A percentile compares a stretch with the other conserved stretches of the same genome.
phyloP scores from a whole-genome alignment of 2,797 vertebrate genomes.

The Psittacula derbiana region DNA sequence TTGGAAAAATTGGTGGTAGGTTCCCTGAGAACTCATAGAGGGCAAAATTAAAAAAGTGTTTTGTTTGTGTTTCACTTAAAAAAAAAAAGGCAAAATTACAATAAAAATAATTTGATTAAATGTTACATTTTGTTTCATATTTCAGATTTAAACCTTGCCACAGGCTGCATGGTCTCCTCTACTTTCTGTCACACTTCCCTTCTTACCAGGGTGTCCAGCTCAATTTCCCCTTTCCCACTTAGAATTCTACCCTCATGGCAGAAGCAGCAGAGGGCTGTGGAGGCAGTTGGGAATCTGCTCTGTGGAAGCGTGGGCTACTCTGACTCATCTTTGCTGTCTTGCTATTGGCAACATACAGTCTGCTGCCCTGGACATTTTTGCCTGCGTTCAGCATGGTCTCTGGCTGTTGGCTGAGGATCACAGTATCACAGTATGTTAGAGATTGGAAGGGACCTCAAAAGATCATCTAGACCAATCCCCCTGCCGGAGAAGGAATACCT shows the following conservation, averaged over 20 bases:
- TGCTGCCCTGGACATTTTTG: background rate
- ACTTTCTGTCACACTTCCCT: background rate
- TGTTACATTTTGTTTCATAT: background rate
- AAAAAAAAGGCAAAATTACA: background rate
- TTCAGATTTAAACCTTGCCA: background rate
- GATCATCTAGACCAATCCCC: too few relatives aligned
- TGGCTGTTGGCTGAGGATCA: background rate
- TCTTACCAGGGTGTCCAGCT: background rate
- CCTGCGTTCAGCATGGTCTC: accelerated
- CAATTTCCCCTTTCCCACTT: background rate
- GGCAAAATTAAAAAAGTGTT: background rate
- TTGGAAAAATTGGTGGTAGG: background rate
- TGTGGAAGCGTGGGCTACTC: too few relatives aligned
- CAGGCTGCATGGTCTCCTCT: background rate
- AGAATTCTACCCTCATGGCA: background rate
- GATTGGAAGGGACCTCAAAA: too few relatives aligned
- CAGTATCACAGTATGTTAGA: too few relatives aligned
- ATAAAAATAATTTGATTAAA: background rate
- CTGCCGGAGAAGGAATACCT: too few relatives aligned
- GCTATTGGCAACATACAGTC: accelerated
- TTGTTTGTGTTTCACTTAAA: background rate
- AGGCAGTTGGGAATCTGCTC: background rate
- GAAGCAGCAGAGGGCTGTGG: background rate
- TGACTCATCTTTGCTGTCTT: background rate
- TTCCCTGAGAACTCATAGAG: background rate